Conservation (phyloP, 2,888 invertebrate genomes). For the Protophormia terraenovae region DNA sequence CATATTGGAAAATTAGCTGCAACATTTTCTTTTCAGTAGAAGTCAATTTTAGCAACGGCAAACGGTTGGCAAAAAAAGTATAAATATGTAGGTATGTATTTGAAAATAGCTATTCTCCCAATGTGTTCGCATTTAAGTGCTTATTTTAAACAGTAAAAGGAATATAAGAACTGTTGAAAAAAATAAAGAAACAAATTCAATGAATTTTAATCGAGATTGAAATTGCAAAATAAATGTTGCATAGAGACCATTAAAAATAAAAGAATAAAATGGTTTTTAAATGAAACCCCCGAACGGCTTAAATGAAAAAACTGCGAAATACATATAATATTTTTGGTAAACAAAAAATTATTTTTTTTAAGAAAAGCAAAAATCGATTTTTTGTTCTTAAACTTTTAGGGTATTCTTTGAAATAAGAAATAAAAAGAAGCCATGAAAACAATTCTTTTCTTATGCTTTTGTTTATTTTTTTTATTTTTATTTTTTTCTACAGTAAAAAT, state of each 20-base stretch:
- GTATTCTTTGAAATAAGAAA: not conserved
- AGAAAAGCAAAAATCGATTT: not conserved
- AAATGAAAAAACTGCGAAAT: not conserved
- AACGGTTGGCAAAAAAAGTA: not conserved
- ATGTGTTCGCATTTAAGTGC: not conserved
- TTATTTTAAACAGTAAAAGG: not conserved
- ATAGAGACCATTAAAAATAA: not conserved
- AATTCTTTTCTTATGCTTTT: not conserved
- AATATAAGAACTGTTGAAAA: not conserved
- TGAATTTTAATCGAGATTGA: slow-evolving; percentile 59
- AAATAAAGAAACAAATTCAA: slow-evolving; percentile 12
- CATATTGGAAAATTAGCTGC: not conserved
- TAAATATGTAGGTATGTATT: too few species aligned
- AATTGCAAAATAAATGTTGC: slow-evolving; percentile 58
- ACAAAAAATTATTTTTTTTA: not conserved
- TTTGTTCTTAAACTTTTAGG: not conserved
- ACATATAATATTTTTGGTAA: not conserved
- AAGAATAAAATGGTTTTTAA: not conserved
- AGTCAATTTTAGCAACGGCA: not conserved
- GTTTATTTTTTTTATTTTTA: not conserved
- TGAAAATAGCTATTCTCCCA: not conserved
- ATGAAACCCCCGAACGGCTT: too few species aligned
- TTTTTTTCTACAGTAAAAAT: not conserved
- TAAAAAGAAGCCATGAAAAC: not conserved
- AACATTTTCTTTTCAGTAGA: not conserved